Base-by-base conservation (phyloP, 2,113 vertebrate genomes). In the Chaetodon auriga region DNA sequence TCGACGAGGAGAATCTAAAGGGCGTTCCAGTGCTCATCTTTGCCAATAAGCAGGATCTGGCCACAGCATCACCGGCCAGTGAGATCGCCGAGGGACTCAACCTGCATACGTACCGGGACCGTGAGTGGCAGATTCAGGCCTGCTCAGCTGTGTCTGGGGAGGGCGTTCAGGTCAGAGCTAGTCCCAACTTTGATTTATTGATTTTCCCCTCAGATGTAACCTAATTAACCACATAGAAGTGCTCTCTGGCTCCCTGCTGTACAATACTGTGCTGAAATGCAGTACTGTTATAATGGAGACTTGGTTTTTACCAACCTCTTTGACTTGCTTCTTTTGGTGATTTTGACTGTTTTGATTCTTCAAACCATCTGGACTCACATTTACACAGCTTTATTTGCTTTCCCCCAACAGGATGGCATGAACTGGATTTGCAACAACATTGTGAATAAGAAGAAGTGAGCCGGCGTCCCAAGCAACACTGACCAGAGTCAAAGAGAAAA, bases 361-460 rank as follows among this genome's bases (percentile, higher is more conserved):
- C 46, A 14, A 48, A 14, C 14, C 15, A 14, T 15, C 13, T 45
- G 13, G 14, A 48, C 46, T 15, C 16, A 68, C 2, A 60, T 73
- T 72, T 45, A 45, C 6, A 41, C n/a, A 3, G 4, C 62, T 78
- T 58, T 61, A 0, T 76, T 55, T 90, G 4, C 18, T 78, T 48
- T 61, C 81, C 14, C 66, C 60, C 35, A 49, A 55, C 91, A 97
- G 97, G 97, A 98, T 83, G 96, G 97, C 60, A 98, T 98, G 96
- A 96, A 96, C 92, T 98, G 97, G 97, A 97, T 98, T 93, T 97
- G 96, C 89, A 97, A 95, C 87, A 97, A 97, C 87, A 96, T 97
- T 86, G 90, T 95, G 84, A 96, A 94, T 62, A 96, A 90, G 89
- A 98, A 96, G 90, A 97, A 97, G 86, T 96, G 78, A 95, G 78